Evolutionary conservation across 2,888 invertebrate species (phyloP).

Genomic region (Hoplodrina ambigua): DNA sequence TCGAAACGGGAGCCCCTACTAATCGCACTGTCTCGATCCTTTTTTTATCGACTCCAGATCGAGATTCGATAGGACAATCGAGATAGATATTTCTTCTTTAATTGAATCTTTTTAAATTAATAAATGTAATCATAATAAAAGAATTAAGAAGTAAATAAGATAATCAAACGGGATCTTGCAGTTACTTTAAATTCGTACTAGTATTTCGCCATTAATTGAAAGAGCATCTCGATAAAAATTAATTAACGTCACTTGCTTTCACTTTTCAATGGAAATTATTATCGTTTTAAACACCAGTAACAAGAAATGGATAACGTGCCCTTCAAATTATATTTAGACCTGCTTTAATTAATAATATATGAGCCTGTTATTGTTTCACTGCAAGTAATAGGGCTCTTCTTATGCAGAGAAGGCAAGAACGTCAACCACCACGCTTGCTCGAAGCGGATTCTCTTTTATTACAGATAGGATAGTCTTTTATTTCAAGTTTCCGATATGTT

Average conservation of each 20-base stretch:
- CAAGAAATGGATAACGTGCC: background rate
- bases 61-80: conserved; percentile 46
- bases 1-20: conserved; percentile 61
- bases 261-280: conserved; percentile 19
- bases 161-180: conserved; percentile 38
- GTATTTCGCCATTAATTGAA: conserved; percentile 23
- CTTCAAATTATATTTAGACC: conserved; percentile 5
- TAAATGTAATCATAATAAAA: conserved; percentile 40
- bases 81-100: conserved; percentile 56
- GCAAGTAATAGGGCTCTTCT: no score
- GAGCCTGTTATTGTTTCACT: no score
- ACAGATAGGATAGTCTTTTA: no score
- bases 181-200: conserved; percentile 11
- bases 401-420: no score
- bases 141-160: conserved; percentile 17
- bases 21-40: conserved; percentile 29
- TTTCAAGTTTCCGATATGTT: no score
- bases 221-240: conserved; percentile 52
- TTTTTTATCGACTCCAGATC: conserved; percentile 52
- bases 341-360: background rate
- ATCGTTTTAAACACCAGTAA: conserved; percentile 16
- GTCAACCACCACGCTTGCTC: no score
- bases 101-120: conserved; percentile 54
- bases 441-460: no score
- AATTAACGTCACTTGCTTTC: conserved; percentile 40